Evolutionary conservation across 2,888 invertebrate species (phyloP).

Genomic region (Suillia variegata): DNA sequence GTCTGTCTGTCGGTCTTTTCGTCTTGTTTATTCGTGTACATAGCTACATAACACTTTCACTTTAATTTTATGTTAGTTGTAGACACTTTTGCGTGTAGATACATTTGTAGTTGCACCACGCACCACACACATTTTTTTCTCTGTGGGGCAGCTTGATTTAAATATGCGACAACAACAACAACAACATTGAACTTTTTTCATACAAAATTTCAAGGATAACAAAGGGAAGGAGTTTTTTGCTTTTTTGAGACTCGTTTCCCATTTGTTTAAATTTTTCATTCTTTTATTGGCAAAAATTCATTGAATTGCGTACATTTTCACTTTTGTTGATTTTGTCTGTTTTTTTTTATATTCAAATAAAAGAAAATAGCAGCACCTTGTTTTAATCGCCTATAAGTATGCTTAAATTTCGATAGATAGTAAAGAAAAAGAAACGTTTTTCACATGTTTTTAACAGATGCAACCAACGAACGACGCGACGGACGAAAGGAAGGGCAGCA

Average conservation of each 20-base stretch:
- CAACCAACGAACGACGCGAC: not conserved
- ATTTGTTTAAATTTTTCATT: no score
- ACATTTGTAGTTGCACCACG: not conserved
- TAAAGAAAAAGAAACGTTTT: not conserved
- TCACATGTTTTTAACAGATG: not conserved
- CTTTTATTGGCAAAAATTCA: no score
- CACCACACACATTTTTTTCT: not conserved
- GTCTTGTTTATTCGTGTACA: no score
- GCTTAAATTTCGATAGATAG: not conserved
- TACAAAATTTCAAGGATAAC: not conserved
- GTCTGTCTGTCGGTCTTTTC: no score
- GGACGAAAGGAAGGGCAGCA: no score
- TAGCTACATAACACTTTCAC: no score
- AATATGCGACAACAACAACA: not conserved
- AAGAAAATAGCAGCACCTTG: no score
- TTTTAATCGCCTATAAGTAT: no score
- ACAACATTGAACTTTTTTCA: not conserved
- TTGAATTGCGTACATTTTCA: no score
- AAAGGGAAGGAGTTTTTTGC: not conserved
- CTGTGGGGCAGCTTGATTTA: not conserved
- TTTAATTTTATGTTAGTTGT: conserved; percentile 1
- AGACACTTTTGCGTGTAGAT: not conserved
- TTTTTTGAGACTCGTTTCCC: no score
- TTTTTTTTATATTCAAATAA: no score
- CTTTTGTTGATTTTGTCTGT: no score